Evolutionary conservation across 2,797 vertebrate genomes (phyloP), one percentile per base, ranked within the genome.

Genomic region (Pogonophryne albipinna): DNA sequence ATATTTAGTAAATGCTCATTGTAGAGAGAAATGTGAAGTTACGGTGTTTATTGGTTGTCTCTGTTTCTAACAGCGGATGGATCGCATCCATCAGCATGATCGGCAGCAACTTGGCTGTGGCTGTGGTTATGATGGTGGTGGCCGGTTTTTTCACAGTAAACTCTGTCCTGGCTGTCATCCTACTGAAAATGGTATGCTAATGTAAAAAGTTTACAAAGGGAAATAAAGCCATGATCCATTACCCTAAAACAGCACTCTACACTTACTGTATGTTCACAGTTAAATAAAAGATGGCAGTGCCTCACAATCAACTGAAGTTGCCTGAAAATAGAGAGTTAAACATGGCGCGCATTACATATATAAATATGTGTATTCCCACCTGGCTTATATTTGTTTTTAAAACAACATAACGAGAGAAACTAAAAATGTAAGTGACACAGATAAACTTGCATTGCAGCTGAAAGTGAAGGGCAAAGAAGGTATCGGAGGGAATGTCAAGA

Each of bases 81-180:
- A 99, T 99, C 2, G 64, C 95, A 6, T 94, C 97, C 0, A 90
- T 99, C 55, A 91, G 93, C 0, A 88, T 95, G 72, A 72, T 96
- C 23, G 0, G n/a, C 0, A 0, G 0, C 0, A 95, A 95, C 90
- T 0, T 94, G 90, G 90, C 96, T 0, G 97, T 99, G 74, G 90
- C 92, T 0, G 79, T 96, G n/a, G 95, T 99, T 27, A 99, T 99
- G 98, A 96, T 99, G 96, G 96, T 99, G 64, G 98, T 98, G 80
- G 97, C 98, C 0, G 93, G 90, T 0, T 99, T 99, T 91, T 99
- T 99, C 93, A 99, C 97, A 0, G 91, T 96, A 2, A 97, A 96
- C 0, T 93, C 97, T 0, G 84, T 93, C 16, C 91, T 99, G 71
- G 95, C 96, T 0, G 70, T 99, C 84, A 88, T 99, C 91, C 94